Conservation (phyloP, 2,888 invertebrate genomes). For the Lasioglossum villosulum region DNA sequence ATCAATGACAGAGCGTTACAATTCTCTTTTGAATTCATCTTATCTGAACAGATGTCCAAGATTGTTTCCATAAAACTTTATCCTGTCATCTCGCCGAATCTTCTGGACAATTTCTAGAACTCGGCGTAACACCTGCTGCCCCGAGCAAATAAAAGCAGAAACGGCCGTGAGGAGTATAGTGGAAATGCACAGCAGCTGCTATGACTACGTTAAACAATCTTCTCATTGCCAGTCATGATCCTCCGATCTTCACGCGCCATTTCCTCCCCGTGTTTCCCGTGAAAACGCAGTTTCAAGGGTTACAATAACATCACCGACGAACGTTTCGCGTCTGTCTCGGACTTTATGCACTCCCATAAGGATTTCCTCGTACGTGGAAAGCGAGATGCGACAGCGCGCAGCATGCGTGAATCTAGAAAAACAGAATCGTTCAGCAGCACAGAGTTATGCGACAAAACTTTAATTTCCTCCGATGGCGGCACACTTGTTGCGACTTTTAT, state of each 20-base stretch:
- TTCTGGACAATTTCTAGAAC: neutral
- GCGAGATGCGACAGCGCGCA: neutral
- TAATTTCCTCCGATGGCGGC: neutral
- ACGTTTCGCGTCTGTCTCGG: constrained; percentile 3
- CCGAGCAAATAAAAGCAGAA: neutral
- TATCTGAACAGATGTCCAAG: neutral
- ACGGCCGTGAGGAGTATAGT: neutral
- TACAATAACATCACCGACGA: neutral
- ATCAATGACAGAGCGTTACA: no score
- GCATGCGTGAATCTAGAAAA: neutral
- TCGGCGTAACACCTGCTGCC: neutral
- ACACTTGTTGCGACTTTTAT: constrained; percentile 8
- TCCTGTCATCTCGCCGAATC: neutral
- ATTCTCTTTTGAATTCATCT: no score
- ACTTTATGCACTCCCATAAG: neutral
- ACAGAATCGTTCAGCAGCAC: neutral
- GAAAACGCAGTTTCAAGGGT: neutral
- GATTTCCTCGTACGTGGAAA: constrained; percentile 7
- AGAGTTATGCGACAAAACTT: neutral
- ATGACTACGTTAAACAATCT: neutral
- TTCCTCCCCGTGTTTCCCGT: neutral
- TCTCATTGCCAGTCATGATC: neutral
- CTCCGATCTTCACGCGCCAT: neutral
- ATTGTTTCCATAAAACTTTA: neutral
- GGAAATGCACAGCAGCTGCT: neutral